These are phyloP conservation scores for Parapristionchus giblindavisi DNA, from an alignment of 2,888 invertebrate species.

Conservation along the genomic window DNA sequence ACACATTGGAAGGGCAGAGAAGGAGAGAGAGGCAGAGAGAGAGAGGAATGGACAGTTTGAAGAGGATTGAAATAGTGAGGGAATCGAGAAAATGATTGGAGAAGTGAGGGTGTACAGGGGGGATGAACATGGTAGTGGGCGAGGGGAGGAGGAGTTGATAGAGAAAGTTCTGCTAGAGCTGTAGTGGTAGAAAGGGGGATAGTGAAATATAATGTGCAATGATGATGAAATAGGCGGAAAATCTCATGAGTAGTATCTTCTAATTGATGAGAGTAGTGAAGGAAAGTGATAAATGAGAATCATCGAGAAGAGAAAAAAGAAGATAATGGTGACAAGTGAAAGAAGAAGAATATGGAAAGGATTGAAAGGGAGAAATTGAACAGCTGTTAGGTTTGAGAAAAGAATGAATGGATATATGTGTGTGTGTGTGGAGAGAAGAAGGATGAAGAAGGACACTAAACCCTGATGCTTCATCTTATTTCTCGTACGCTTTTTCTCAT, in stretches of 20 bases:
- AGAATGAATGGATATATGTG: background rate
- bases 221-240: background rate
- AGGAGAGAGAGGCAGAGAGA: slow-evolving; percentile 4
- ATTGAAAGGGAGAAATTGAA: background rate
- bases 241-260: background rate
- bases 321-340: background rate
- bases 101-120: background rate
- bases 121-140: background rate
- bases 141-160: background rate
- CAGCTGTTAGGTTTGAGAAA: background rate
- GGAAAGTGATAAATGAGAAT: background rate
- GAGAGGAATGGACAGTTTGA: background rate
- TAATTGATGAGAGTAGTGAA: background rate
- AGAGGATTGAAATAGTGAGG: background rate
- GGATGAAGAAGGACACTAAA: too few species aligned
- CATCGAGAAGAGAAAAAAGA: background rate
- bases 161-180: background rate
- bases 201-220: background rate
- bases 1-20: too few species aligned
- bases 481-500: too few species aligned
- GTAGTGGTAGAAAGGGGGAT: background rate
- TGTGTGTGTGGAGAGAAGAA: too few species aligned
- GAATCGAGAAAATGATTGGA: background rate
- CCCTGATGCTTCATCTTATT: too few species aligned
- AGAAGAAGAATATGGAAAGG: background rate